Conservation (phyloP, 2,113 vertebrate species). For the Cinclus mexicanus region DNA sequence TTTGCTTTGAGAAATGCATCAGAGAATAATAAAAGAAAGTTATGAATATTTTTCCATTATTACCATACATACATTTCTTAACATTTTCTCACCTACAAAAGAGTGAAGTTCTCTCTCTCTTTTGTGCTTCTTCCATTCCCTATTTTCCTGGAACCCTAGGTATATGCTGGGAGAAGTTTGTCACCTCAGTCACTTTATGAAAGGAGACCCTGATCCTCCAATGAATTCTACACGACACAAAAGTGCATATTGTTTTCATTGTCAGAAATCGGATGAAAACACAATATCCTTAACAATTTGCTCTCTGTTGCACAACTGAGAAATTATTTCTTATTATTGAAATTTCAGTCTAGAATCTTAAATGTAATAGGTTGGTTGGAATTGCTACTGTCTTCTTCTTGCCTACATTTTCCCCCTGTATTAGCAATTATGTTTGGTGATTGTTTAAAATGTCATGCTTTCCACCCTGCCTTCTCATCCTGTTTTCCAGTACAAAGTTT, state of each 20-base stretch:
- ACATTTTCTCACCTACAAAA: not conserved
- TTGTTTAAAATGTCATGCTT: not conserved
- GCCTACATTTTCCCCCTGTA: not conserved
- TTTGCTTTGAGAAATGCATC: not conserved
- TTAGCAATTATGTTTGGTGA: not conserved
- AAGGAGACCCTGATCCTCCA: not conserved
- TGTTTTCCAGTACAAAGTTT: not conserved
- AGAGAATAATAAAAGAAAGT: not conserved
- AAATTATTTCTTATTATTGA: not conserved
- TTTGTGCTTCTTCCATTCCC: not conserved
- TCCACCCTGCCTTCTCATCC: not conserved
- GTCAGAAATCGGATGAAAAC: not conserved
- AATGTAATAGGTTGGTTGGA: not conserved
- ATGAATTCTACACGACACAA: not conserved
- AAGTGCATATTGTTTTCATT: not conserved
- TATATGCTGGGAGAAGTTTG: not conserved
- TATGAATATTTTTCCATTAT: not conserved
- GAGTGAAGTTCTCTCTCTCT: not conserved
- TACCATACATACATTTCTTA: not conserved
- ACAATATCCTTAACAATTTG: not conserved
- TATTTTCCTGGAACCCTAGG: not conserved
- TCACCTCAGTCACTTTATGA: not conserved
- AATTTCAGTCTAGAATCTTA: not conserved
- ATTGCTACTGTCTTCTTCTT: not conserved
- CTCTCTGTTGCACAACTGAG: not conserved